phyloP scores from a whole-genome alignment of 2,797 vertebrate species.

The Pelodytes ibericus region DNA sequence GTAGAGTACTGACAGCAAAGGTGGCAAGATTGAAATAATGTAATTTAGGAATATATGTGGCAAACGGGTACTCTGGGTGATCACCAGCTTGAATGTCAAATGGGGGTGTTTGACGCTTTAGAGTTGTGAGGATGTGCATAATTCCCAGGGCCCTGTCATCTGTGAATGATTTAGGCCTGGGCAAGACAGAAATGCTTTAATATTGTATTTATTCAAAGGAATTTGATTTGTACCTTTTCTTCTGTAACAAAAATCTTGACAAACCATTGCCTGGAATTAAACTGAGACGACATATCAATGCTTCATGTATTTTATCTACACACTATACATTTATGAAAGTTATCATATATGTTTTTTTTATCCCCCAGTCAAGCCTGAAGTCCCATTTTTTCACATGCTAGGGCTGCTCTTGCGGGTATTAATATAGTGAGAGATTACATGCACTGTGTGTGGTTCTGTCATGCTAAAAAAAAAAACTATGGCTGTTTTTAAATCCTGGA shows the following conservation, averaged over 20 bases:
- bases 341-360: neutral
- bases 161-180: no score
- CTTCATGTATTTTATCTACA: neutral
- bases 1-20: no score
- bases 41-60: no score
- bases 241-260: neutral
- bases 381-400: neutral
- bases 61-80: no score
- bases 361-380: neutral
- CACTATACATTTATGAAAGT: neutral
- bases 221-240: no score
- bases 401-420: neutral
- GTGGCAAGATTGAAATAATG: no score
- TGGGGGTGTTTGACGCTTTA: no score
- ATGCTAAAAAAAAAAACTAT: neutral
- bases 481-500: constrained; percentile 6
- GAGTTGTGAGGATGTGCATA: no score
- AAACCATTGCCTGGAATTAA: neutral
- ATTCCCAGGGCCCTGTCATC: no score
- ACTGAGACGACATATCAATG: neutral
- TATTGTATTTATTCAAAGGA: no score
- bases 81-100: no score
- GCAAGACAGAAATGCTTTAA: no score
- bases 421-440: neutral
- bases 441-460: neutral